Percentiles rank a stretch among this genome's conserved stretches.
These are phyloP conservation scores for Drosophila kohkoa DNA, from an alignment of 1,140 invertebrate species.

Conservation along the genomic window DNA sequence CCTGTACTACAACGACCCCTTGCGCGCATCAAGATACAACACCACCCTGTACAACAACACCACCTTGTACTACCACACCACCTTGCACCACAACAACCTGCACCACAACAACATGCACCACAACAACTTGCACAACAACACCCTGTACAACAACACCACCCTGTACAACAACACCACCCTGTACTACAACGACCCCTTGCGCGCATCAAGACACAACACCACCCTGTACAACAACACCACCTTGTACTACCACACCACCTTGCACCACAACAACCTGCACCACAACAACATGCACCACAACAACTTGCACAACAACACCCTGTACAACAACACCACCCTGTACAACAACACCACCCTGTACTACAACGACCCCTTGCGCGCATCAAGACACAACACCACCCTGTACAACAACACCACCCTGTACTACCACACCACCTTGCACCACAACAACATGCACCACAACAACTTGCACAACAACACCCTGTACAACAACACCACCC, in stretches of 20 bases:
- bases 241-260: neutral
- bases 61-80: neutral
- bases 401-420: conserved; percentile 12
- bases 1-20: no score
- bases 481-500: no score
- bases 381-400: no score
- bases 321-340: neutral
- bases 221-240: neutral
- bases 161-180: neutral
- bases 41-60: neutral
- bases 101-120: conserved; percentile 17
- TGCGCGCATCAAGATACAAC: no score
- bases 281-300: neutral
- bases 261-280: neutral
- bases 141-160: neutral
- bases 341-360: conserved; percentile 1
- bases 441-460: no score
- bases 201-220: neutral
- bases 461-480: no score
- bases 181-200: conserved; percentile 18
- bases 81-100: neutral
- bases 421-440: neutral
- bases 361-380: neutral
- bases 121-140: neutral
- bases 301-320: neutral